Conservation (phyloP, 2,888 invertebrate genomes). For the Tipula confusa region DNA sequence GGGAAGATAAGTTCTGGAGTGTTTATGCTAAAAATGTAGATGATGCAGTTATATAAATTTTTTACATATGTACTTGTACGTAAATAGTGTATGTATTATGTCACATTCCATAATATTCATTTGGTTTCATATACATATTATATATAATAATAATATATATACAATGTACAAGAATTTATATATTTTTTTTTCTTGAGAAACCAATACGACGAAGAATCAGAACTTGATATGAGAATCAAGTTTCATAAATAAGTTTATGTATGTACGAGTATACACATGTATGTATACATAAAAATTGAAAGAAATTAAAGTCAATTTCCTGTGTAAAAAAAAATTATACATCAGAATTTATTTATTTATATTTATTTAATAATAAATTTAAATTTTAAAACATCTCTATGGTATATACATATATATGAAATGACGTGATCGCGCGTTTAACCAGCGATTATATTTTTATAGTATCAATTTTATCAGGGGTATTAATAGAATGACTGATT, state of each 20-base stretch:
- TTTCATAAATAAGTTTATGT: not conserved
- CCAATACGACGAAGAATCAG: not conserved
- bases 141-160: not conserved
- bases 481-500: not conserved
- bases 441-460: not conserved
- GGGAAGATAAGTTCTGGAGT: not conserved
- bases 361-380: not conserved
- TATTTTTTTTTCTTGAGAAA: not conserved
- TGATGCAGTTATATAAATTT: not conserved
- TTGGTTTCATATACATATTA: not conserved
- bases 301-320: slow-evolving; percentile 25
- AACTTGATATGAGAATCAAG: slow-evolving; percentile 25
- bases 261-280: not conserved
- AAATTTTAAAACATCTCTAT: not conserved
- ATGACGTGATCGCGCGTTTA: not conserved
- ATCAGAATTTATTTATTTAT: slow-evolving; percentile 14
- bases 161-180: slow-evolving; percentile 4
- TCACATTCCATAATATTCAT: slow-evolving; percentile 25
- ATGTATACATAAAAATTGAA: not conserved
- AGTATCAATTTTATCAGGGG: not conserved
- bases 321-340: slow-evolving; percentile 1
- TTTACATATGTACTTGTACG: not conserved
- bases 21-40: not conserved
- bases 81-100: not conserved
- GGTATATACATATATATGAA: too few species aligned